A percentile compares a stretch with the other conserved stretches of the same genome.
Conservation (phyloP, 2,888 invertebrate genomes). For the Orthosia incerta region DNA sequence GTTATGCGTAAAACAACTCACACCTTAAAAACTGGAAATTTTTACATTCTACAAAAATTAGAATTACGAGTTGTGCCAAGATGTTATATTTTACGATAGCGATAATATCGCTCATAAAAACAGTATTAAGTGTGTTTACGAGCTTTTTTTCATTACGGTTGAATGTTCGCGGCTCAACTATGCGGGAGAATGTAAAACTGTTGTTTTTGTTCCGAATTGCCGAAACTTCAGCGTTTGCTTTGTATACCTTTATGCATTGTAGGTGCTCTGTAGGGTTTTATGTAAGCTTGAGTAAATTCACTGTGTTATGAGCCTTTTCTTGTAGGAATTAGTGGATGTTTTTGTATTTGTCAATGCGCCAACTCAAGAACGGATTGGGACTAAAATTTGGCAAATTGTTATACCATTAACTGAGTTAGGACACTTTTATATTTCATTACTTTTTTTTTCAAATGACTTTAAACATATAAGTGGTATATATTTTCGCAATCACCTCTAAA, state of each 20-base stretch:
- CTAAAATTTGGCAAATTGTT: no score
- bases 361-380: no score
- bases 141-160: slow-evolving; percentile 56
- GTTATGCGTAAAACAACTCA: slow-evolving; percentile 14
- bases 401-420: no score
- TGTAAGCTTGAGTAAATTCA: neutral
- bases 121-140: slow-evolving; percentile 62
- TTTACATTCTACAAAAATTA: slow-evolving; percentile 59
- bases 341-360: no score
- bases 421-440: no score
- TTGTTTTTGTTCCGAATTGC: slow-evolving; percentile 48
- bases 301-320: slow-evolving; percentile 4
- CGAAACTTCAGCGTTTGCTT: slow-evolving; percentile 43
- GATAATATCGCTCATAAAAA: slow-evolving; percentile 67
- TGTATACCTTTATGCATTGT: neutral
- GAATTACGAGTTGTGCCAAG: slow-evolving; percentile 54
- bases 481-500: no score
- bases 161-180: slow-evolving; percentile 54
- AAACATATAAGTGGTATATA: no score
- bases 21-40: slow-evolving; percentile 21
- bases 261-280: slow-evolving; percentile 5
- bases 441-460: no score
- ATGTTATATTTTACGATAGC: slow-evolving; percentile 61
- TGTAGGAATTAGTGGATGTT: neutral
- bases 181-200: slow-evolving; percentile 44